Conservation (phyloP, 2,888 invertebrate genomes). For the Harpalus rufipes region DNA sequence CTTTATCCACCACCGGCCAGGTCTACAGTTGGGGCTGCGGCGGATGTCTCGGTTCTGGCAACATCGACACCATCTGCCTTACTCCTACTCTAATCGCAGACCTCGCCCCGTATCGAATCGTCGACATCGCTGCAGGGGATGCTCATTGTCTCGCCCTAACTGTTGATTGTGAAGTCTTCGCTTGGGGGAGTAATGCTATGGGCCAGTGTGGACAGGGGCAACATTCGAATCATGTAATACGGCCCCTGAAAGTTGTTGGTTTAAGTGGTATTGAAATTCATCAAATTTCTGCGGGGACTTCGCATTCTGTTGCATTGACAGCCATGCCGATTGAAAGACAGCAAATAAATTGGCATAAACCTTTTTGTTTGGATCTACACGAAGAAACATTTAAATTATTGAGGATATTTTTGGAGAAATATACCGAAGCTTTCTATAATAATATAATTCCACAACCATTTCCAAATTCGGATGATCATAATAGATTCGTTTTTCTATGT, state of each 20-base stretch:
- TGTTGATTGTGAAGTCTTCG: conserved; percentile 79
- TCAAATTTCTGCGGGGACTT: conserved; percentile 82
- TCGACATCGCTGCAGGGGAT: conserved; percentile 82
- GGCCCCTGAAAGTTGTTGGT: conserved; percentile 80
- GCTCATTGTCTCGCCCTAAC: conserved; percentile 82
- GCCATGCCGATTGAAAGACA: conserved; percentile 77
- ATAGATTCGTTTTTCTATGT: conserved; percentile 80
- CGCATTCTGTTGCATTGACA: conserved; percentile 83
- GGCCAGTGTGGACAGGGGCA: conserved; percentile 84
- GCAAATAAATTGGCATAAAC: conserved; percentile 80
- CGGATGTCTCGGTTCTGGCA: conserved; percentile 80
- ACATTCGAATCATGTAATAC: conserved; percentile 80
- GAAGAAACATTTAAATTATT: conserved; percentile 81
- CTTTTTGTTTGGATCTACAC: conserved; percentile 82
- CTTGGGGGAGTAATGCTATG: conserved; percentile 83
- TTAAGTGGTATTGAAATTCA: conserved; percentile 79
- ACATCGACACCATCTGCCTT: conserved; percentile 79
- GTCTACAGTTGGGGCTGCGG: conserved; percentile 84
- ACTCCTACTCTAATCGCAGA: conserved; percentile 80
- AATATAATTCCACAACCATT: conserved; percentile 78
- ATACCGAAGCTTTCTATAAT: conserved; percentile 78
- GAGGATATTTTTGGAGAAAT: conserved; percentile 80
- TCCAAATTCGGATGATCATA: conserved; percentile 77
- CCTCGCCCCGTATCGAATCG: conserved; percentile 77
- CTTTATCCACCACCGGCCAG: conserved; percentile 78